Evolutionary conservation across 2,113 vertebrate genomes (phyloP).

Genomic region (Cyanoramphus novaezelandiae): DNA sequence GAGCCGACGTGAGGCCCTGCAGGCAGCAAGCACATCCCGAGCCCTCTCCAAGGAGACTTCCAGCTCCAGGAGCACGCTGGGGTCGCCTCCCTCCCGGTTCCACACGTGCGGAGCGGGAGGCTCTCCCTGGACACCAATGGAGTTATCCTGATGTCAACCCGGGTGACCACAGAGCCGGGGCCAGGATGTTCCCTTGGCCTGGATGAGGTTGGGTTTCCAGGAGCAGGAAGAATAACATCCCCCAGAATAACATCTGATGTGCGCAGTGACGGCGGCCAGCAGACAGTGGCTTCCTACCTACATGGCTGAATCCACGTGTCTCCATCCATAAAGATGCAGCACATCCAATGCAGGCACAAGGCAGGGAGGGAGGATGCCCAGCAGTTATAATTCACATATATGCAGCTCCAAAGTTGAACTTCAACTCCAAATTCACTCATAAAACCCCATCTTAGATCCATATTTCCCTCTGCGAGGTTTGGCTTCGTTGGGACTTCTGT

Average conservation of each 20-base stretch:
- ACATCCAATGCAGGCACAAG: not conserved
- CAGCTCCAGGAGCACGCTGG: accelerated
- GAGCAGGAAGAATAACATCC: not conserved
- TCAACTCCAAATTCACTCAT: not conserved
- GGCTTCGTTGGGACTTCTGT: not conserved
- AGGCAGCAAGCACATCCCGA: not conserved
- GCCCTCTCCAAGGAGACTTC: not conserved
- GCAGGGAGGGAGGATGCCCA: not conserved
- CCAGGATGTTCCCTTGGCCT: not conserved
- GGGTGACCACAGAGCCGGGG: accelerated
- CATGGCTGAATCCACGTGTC: not conserved
- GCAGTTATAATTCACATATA: not conserved
- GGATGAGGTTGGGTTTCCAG: not conserved
- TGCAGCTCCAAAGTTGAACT: not conserved
- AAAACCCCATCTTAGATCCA: not conserved
- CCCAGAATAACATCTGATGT: not conserved
- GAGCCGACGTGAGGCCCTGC: not conserved
- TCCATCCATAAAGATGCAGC: not conserved
- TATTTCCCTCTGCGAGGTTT: not conserved
- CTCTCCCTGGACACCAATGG: not conserved
- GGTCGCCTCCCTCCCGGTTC: not conserved
- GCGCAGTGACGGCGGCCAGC: accelerated
- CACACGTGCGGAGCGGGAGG: not conserved
- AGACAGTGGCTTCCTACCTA: not conserved
- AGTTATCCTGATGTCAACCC: not conserved